Evolutionary conservation across 2,113 vertebrate genomes (phyloP), one percentile per base, ranked within the genome.

Genomic region (Chunga burmeisteri): DNA sequence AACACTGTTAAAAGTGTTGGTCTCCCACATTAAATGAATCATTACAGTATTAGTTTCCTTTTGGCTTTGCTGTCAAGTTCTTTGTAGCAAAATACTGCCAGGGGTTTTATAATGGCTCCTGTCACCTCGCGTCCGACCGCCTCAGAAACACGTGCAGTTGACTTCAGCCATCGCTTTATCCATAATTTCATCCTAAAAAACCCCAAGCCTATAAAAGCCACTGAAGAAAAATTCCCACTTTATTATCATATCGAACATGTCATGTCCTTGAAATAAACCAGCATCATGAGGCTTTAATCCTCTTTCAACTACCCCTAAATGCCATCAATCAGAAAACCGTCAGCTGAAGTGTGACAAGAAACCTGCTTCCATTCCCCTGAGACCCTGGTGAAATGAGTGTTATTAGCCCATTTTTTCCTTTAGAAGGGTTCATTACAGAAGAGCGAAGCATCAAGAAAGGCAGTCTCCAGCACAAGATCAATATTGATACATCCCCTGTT

Each of bases 201-300:
- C 20, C 19, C 23, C 29, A 13, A 96, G 50, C 50, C 63, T 38
- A 36, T 70, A 85, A 95, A 86, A 95, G 50, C 53, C 65, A 81
- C 26, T 44, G 66, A 97, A 94, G 66, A 96, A 91, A 93, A 89
- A 79, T 49, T 81, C 50, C 29, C 42, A 68, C 49, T 96, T 97
- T 87, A 95, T 93, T 95, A 89, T 58, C 68, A 89, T 86, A 93
- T 73, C 6, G 2, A 92, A 91, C 70, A 47, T 70, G 71, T 91
- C 78, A 70, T 44, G 46, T 94, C 94, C 93, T 80, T 93, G 92
- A 92, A 94, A 94, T 93, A 89, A 96, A 90, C 59, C 78, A 66
- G 53, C 47, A 80, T 77, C 50, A 65, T 44, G 66, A 95, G 74
- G 68, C 88, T 96, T 94, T 92, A 92, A 95, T 95, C 73, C 66